Evolutionary conservation across 2,113 vertebrate species (phyloP).

Genomic region (Anoplopoma fimbria): DNA sequence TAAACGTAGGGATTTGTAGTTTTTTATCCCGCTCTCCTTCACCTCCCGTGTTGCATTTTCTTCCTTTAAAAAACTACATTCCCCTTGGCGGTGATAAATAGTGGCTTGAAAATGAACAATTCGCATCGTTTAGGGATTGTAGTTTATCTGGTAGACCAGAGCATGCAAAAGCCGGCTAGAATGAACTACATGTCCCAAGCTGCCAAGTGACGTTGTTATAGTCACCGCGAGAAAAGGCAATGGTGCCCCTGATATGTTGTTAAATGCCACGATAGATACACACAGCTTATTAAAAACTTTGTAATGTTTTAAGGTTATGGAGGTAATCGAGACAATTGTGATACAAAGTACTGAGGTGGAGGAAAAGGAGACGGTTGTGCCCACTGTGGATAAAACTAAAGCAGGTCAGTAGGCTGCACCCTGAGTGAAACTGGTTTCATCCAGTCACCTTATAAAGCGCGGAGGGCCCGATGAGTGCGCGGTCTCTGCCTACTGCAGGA

Average conservation of each 20-base stretch:
- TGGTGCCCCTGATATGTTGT: conserved; percentile 76
- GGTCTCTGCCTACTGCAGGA: neutral
- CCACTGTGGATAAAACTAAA: conserved; percentile 74
- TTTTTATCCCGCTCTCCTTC: accelerated
- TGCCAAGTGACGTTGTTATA: conserved; percentile 67
- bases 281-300: neutral
- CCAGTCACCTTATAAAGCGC: conserved; percentile 51
- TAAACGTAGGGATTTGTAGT: conserved; percentile 80
- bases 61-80: conserved; percentile 59
- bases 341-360: conserved; percentile 74
- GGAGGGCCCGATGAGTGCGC: conserved; percentile 61
- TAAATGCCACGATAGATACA: conserved; percentile 77
- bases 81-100: neutral
- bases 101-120: accelerated
- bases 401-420: conserved; percentile 70
- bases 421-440: conserved; percentile 15
- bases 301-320: conserved; percentile 61
- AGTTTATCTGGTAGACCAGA: conserved; percentile 16
- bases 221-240: conserved; percentile 72
- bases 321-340: conserved; percentile 76
- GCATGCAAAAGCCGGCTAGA: accelerated
- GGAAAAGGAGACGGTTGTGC: conserved; percentile 67
- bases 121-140: conserved; percentile 61
- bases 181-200: conserved; percentile 68
- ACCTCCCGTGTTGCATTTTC: accelerated